phyloP scores from a whole-genome alignment of 1,140 invertebrate species.

The Dinoponera quadriceps region DNA sequence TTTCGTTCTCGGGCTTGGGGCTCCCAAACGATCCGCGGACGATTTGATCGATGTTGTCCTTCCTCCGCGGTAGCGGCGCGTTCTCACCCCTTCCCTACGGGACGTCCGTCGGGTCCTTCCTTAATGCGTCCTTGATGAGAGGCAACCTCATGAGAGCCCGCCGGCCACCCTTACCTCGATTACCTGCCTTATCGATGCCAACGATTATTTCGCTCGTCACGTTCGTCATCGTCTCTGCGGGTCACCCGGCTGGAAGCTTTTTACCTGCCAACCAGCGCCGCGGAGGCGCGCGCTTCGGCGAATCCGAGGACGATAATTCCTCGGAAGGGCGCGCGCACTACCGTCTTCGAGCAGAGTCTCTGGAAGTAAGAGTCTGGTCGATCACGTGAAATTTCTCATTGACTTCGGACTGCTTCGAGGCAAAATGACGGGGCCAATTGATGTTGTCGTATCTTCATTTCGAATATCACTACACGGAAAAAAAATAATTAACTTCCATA shows the following conservation, averaged over 20 bases:
- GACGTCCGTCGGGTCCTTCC: conserved; percentile 68
- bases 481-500: no score
- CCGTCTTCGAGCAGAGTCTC: conserved; percentile 38
- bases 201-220: conserved; percentile 74
- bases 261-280: conserved; percentile 63
- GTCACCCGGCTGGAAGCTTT: conserved; percentile 71
- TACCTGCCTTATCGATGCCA: conserved; percentile 71
- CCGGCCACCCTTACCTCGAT: conserved; percentile 40
- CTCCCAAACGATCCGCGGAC: conserved; percentile 54
- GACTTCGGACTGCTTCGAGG: no score
- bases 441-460: no score
- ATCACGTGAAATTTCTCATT: no score
- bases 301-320: conserved; percentile 59
- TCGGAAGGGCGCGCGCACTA: conserved; percentile 27
- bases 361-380: no score
- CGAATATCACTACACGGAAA: no score
- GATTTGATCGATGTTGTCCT: conserved; percentile 70
- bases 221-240: conserved; percentile 75
- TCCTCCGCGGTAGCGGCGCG: conserved; percentile 65
- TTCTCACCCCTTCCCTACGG: conserved; percentile 74
- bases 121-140: conserved; percentile 75
- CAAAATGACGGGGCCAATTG: no score
- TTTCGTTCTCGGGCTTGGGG: conserved; percentile 36
- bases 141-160: conserved; percentile 59
- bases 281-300: conserved; percentile 53